Evolutionary conservation across 2,113 vertebrate genomes (phyloP).

Genomic region (Heloderma charlesbogerti): DNA sequence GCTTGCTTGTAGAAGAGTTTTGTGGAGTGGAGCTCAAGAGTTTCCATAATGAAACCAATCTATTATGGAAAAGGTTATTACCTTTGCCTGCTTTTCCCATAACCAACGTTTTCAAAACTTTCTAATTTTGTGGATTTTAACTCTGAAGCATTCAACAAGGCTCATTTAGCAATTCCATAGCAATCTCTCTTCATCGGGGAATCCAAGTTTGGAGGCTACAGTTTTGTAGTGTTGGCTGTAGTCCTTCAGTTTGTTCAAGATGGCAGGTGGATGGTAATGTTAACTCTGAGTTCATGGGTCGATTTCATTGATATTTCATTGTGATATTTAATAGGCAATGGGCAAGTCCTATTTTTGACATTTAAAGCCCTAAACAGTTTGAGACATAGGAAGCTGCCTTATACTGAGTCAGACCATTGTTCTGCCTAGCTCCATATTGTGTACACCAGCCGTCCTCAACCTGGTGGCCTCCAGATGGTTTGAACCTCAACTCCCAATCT

Average conservation of each 20-base stretch:
- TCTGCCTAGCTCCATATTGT: too few relatives aligned
- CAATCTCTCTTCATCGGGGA: not conserved
- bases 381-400: too few relatives aligned
- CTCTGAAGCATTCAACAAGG: not conserved
- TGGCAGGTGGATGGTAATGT: not conserved
- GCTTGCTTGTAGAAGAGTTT: not conserved
- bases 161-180: not conserved
- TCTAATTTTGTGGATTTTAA: not conserved
- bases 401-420: too few relatives aligned
- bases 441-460: too few relatives aligned
- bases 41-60: not conserved
- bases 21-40: not conserved
- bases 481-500: not conserved
- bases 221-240: not conserved
- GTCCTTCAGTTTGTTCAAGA: not conserved
- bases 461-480: too few relatives aligned
- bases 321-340: too few relatives aligned
- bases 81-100: not conserved
- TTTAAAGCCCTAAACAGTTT: too few relatives aligned
- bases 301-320: too few relatives aligned
- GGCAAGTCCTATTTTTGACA: too few relatives aligned
- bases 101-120: not conserved
- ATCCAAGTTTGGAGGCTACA: not conserved
- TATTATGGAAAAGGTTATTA: not conserved
- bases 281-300: not conserved